These are phyloP conservation scores for Ctenochaetus hawaiiensis DNA, from an alignment of 2,797 vertebrate genomes.

Conservation along the genomic window DNA sequence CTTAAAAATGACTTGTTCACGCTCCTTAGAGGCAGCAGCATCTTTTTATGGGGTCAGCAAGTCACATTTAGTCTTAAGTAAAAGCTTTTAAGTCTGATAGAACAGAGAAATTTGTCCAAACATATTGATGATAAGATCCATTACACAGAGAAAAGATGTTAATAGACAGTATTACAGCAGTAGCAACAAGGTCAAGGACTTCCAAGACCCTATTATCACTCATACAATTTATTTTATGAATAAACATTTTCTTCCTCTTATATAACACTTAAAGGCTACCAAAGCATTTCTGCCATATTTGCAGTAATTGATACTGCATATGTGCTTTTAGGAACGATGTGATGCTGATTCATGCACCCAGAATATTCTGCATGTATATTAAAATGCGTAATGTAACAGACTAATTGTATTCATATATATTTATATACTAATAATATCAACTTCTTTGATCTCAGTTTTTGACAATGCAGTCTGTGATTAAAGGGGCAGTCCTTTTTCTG, in stretches of 20 bases:
- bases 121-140: neutral
- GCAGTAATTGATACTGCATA: neutral
- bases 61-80: neutral
- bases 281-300: neutral
- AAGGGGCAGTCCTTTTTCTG: neutral
- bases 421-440: neutral
- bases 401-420: neutral
- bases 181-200: neutral
- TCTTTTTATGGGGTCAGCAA: neutral
- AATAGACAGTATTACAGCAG: neutral
- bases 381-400: no score
- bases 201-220: neutral
- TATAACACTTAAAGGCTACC: neutral
- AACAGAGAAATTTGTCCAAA: neutral
- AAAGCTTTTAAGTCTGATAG: neutral
- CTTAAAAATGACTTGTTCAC: constrained; percentile 1
- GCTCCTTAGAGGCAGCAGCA: neutral
- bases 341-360: neutral
- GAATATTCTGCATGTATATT: neutral
- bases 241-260: no score
- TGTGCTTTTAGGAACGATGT: neutral
- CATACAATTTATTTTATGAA: neutral
- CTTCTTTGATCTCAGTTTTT: neutral
- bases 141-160: neutral
- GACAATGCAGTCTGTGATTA: neutral